A percentile compares a stretch with the other conserved stretches of the same genome.
Evolutionary conservation across 2,888 invertebrate genomes (phyloP).

Genomic region (Timema podura): DNA sequence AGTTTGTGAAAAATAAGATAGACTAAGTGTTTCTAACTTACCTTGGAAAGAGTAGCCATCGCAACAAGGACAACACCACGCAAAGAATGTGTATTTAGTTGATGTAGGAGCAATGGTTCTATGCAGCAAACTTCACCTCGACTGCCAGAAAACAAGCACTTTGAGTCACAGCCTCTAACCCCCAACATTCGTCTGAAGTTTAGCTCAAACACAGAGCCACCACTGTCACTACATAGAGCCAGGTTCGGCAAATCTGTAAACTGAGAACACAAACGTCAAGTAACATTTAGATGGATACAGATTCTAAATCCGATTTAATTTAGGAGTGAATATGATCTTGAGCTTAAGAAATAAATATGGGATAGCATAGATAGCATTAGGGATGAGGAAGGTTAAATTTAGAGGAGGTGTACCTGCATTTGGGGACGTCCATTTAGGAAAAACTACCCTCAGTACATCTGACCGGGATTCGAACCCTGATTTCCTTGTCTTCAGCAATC

Average conservation of each 20-base stretch:
- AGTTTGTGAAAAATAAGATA: neutral
- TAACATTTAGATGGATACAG: too few relatives aligned
- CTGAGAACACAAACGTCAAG: slow-evolving; percentile 39
- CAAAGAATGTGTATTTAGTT: slow-evolving; percentile 59
- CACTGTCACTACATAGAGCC: slow-evolving; percentile 83
- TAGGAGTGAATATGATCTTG: too few relatives aligned
- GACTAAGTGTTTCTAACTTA: slow-evolving; percentile 39
- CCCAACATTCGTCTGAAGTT: slow-evolving; percentile 85
- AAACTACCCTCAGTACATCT: too few relatives aligned
- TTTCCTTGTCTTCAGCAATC: too few relatives aligned
- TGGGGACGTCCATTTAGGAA: too few relatives aligned
- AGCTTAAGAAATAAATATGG: too few relatives aligned
- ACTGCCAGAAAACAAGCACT: slow-evolving; percentile 95
- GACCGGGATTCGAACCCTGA: too few relatives aligned
- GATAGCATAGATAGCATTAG: too few relatives aligned
- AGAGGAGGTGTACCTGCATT: too few relatives aligned
- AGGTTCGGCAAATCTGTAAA: slow-evolving; percentile 69
- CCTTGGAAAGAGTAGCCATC: slow-evolving; percentile 89
- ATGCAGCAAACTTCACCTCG: slow-evolving; percentile 86
- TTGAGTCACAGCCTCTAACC: slow-evolving; percentile 81
- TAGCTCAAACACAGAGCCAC: slow-evolving; percentile 93
- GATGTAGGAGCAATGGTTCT: slow-evolving; percentile 60
- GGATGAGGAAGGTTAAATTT: too few relatives aligned
- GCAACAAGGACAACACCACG: slow-evolving; percentile 78
- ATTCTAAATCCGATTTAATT: too few relatives aligned